These are phyloP conservation scores for Melipona bicolor DNA, from an alignment of 2,888 invertebrate genomes.

Conservation along the genomic window DNA sequence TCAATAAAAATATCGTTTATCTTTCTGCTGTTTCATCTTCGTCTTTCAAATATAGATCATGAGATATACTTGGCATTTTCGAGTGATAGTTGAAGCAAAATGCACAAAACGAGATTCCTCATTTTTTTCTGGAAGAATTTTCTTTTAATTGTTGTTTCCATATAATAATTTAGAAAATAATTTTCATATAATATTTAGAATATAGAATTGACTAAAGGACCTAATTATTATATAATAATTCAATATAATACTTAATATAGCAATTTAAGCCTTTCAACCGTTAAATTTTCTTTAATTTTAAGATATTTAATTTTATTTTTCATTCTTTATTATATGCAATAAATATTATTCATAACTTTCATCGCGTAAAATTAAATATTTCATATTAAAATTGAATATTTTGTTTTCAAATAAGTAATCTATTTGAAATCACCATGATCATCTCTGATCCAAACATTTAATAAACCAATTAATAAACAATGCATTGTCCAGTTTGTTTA, in stretches of 20 bases:
- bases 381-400: not conserved
- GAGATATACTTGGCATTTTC: slow-evolving; percentile 34
- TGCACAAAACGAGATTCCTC: slow-evolving; percentile 4
- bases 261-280: not conserved
- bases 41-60: slow-evolving; percentile 10
- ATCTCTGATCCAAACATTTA: not conserved
- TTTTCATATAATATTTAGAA: not conserved
- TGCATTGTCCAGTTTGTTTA: not conserved
- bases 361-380: not conserved
- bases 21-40: slow-evolving; percentile 26
- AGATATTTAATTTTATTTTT: not conserved
- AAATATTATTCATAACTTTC: not conserved
- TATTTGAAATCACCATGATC: not conserved
- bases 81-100: slow-evolving; percentile 23
- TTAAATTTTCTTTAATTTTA: not conserved
- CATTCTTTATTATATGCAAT: not conserved
- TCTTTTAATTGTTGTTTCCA: not conserved
- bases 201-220: not conserved
- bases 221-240: not conserved
- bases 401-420: not conserved
- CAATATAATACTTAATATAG: not conserved
- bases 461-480: not conserved
- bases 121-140: not conserved
- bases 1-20: slow-evolving; percentile 43
- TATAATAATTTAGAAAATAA: not conserved